Evolutionary conservation across 1,140 invertebrate species (phyloP).

Genomic region (Halotydeus destructor): DNA sequence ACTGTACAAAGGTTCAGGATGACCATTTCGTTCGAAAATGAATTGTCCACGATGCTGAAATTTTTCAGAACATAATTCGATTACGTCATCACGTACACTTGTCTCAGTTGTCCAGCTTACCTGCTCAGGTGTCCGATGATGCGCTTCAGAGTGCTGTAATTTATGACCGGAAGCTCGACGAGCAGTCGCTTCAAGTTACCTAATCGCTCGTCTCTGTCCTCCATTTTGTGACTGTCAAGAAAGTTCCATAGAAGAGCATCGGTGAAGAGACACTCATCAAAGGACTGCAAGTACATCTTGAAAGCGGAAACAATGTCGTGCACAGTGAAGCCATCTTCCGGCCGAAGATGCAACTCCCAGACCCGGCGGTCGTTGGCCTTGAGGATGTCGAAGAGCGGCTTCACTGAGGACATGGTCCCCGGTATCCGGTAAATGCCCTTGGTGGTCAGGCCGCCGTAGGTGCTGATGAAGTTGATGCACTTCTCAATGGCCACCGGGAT

Average conservation of each 20-base stretch:
- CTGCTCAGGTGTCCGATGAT: slow-evolving; percentile 2
- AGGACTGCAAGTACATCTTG: slow-evolving; percentile 8
- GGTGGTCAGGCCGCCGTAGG: slow-evolving; percentile 8
- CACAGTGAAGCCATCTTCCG: slow-evolving; percentile 1
- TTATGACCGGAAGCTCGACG: slow-evolving; percentile 3
- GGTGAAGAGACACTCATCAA: slow-evolving; percentile 13
- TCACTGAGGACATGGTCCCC: neutral
- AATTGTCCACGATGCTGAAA: slow-evolving; percentile 44
- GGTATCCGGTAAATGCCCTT: slow-evolving; percentile 5
- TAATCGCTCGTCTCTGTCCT: slow-evolving; percentile 1
- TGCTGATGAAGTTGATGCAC: slow-evolving; percentile 14
- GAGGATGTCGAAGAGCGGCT: neutral
- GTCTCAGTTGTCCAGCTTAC: too few relatives aligned
- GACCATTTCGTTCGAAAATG: slow-evolving; percentile 50
- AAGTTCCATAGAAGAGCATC: slow-evolving; percentile 8
- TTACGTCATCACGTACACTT: neutral
- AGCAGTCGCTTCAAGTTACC: slow-evolving; percentile 4
- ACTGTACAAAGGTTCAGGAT: slow-evolving; percentile 56
- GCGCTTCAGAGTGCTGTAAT: slow-evolving; percentile 8
- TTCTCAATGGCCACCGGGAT: slow-evolving; percentile 15
- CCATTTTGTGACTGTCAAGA: neutral
- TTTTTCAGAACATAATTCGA: neutral
- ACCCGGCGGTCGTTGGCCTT: neutral
- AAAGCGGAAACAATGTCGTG: slow-evolving; percentile 9
- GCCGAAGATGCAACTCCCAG: neutral